Evolutionary conservation across 2,113 vertebrate species (phyloP).

Genomic region (Urocitellus parryii): DNA sequence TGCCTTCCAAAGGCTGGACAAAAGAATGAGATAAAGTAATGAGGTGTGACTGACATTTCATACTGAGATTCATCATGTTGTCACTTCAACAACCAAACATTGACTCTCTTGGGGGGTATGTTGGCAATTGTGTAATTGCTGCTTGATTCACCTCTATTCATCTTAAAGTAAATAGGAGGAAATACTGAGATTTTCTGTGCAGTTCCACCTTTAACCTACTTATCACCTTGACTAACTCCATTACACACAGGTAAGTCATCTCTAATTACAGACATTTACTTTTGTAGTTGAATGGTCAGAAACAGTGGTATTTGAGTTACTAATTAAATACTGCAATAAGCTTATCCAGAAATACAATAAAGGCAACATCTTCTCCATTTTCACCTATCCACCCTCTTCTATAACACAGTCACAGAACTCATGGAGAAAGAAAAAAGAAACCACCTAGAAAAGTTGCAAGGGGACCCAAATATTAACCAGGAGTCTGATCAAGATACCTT

Average conservation of each 20-base stretch:
- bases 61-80: neutral
- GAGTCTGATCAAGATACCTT: neutral
- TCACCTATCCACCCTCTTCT: neutral
- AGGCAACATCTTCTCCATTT: neutral
- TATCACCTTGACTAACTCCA: neutral
- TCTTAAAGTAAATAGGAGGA: neutral
- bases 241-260: fast-evolving
- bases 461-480: neutral
- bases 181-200: neutral
- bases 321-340: neutral
- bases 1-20: slow-evolving; percentile 5
- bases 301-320: neutral
- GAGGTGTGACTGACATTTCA: slow-evolving; percentile 6
- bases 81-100: slow-evolving; percentile 36
- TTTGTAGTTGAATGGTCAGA: neutral
- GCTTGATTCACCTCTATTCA: neutral
- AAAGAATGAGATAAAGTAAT: slow-evolving; percentile 47
- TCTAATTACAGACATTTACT: neutral
- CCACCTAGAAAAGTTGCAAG: neutral
- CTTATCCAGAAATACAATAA: neutral
- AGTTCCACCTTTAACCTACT: neutral
- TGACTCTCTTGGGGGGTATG: neutral
- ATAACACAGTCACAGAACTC: neutral
- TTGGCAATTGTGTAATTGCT: neutral
- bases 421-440: neutral